phyloP scores from a whole-genome alignment of 2,113 vertebrate genomes.

The Promerops cafer region DNA sequence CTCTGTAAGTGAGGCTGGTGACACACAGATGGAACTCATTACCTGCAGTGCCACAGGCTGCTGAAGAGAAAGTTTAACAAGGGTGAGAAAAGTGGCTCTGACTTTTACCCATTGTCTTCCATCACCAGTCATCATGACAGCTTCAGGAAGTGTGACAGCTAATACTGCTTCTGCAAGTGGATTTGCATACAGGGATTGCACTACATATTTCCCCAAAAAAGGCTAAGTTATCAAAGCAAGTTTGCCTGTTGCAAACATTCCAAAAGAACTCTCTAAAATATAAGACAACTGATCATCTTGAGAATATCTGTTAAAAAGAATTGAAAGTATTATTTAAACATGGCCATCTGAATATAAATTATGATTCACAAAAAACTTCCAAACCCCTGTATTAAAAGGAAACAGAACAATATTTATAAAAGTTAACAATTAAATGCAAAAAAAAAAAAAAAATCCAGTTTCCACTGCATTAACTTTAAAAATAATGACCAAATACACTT shows the following conservation, averaged over 20 bases:
- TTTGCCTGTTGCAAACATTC: not conserved
- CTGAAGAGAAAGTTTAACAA: slow-evolving; percentile 44
- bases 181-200: not conserved
- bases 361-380: not conserved
- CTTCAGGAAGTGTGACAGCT: not conserved
- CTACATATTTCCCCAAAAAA: not conserved
- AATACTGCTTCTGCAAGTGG: not conserved
- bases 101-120: slow-evolving; percentile 12
- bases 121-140: not conserved
- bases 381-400: not conserved
- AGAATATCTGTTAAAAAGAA: not conserved
- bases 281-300: not conserved
- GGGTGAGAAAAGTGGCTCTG: not conserved
- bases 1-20: slow-evolving; percentile 24
- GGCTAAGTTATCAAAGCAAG: not conserved
- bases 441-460: not conserved
- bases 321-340: not conserved
- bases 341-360: not conserved
- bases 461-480: not conserved
- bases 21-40: slow-evolving; percentile 49
- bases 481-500: not conserved
- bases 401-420: not conserved
- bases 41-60: not conserved
- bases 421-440: not conserved
- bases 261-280: not conserved